phyloP scores from a whole-genome alignment of 2,888 invertebrate genomes.

The Rugalucina vietnamica region DNA sequence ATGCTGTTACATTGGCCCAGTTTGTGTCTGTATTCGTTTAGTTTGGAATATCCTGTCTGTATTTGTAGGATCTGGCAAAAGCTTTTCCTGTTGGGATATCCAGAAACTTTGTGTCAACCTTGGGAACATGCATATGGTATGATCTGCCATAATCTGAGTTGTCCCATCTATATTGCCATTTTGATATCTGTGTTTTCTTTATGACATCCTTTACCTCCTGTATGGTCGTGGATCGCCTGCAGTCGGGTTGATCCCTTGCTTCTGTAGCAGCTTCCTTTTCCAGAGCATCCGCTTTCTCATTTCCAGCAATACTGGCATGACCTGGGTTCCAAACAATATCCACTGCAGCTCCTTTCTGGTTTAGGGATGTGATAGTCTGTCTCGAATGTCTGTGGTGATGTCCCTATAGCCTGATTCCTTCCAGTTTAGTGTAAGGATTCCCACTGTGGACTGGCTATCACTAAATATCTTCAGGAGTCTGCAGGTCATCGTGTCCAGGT shows the following conservation, averaged over 20 bases:
- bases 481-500: neutral
- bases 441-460: neutral
- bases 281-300: neutral
- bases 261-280: neutral
- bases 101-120: neutral
- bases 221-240: neutral
- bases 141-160: neutral
- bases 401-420: neutral
- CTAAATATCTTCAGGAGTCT: neutral
- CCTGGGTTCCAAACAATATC: neutral
- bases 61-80: neutral
- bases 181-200: neutral
- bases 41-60: neutral
- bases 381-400: neutral
- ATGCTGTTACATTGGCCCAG: neutral
- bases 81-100: neutral
- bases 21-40: neutral
- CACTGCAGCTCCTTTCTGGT: neutral
- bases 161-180: neutral
- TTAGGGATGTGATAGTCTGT: neutral
- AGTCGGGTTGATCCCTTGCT: neutral
- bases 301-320: neutral
- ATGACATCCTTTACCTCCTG: neutral
- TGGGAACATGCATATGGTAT: neutral
- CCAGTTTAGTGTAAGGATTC: neutral